Base-by-base conservation (phyloP, 2,888 invertebrate species). In the Tetanocera ferruginea region DNA sequence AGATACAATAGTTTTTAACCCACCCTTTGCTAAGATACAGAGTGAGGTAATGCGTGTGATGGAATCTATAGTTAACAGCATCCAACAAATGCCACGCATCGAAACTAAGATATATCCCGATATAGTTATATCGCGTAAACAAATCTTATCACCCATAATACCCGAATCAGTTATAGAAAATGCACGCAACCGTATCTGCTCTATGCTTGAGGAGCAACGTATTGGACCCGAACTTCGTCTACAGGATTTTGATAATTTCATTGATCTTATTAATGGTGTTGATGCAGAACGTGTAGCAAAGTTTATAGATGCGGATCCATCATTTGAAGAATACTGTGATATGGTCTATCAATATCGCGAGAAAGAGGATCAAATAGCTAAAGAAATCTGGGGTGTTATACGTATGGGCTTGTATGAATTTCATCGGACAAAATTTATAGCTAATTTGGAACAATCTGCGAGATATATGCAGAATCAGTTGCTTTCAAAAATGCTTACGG, bases 381-480 rank as follows among this genome's bases (percentile, higher is more conserved):
- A 71, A 83, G 90, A 83, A 90, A 82, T 91, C 84, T 83, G 91
- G 91, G 84, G 91, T 78, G 94, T 94, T 0, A 92, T 95, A 19
- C 93, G 94, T 19, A 93, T 95, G 85, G 97, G 96, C 9, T 93
- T 97, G 90, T 98, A 96, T 87, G 94, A 95, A 85, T 94, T 98
- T 87, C 94, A 96, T 88, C 93, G 97, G 76, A 93, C 92, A 69
- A 95, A 95, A 75, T 91, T 98, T 37, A 95, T 98, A 64, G 91
- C 91, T 19, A 91, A 94, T 0, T 89, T 98, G 80, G 93, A 94
- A 8, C 89, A 91, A 14, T 91, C 94, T 37, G 95, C 96, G 0
- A 92, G 93, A 43, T 91, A 91, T 73, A 90, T 96, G 75, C 93
- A 94, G 80, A 93, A 93, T 69, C 92, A 93, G 73, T 88, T 98